phyloP scores from a whole-genome alignment of 2,113 vertebrate species.

The Ranitomeya variabilis region DNA sequence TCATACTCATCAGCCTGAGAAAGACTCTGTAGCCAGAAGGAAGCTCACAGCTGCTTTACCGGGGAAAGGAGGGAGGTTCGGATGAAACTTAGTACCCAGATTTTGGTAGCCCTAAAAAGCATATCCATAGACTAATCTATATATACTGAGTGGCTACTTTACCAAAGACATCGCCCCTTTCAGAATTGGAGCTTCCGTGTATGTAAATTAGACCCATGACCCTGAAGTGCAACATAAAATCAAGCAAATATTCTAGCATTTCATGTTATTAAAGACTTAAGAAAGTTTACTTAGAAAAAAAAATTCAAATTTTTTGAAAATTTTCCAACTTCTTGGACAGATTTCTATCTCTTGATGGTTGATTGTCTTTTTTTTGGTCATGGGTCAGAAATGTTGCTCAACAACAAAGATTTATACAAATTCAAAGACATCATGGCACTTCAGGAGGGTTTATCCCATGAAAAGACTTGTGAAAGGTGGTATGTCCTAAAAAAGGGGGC shows the following conservation, averaged over 20 bases:
- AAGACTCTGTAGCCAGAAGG: conserved; percentile 27
- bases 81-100: conserved; percentile 23
- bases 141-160: neutral
- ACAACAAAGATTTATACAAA: neutral
- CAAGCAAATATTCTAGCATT: too few species aligned
- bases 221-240: too few species aligned
- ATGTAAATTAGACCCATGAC: too few species aligned
- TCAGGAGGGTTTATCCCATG: too few species aligned
- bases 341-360: neutral
- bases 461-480: neutral
- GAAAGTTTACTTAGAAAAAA: neutral
- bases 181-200: too few species aligned
- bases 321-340: neutral
- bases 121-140: neutral
- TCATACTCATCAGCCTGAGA: neutral
- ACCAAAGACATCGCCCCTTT: too few species aligned
- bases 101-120: conserved; percentile 10
- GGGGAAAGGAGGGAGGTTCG: neutral
- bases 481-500: too few species aligned
- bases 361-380: neutral
- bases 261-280: too few species aligned
- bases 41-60: conserved; percentile 25
- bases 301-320: neutral
- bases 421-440: too few species aligned
- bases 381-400: neutral